Base-by-base conservation (phyloP, 2,113 vertebrate genomes). In the Ophiodon elongatus region DNA sequence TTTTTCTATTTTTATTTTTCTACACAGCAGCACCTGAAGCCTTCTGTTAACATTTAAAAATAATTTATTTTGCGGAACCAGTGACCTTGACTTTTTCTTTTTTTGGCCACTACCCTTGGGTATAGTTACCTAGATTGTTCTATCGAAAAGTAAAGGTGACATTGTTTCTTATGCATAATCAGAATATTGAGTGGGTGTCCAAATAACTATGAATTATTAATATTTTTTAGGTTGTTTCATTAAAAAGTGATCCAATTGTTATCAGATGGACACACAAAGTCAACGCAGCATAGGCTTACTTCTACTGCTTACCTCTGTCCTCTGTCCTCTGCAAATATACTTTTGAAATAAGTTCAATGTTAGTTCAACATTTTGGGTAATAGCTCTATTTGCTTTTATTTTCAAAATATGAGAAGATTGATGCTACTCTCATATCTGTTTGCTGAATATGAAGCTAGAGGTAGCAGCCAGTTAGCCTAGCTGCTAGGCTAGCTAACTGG, bases 41-140 rank as follows among this genome's bases (percentile, higher is more conserved):
- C 33, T 35, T 37, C 23, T 31, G 50, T 54, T 56, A 52, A 76
- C 23, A 71, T 68, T 86, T 86, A n/a, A 64, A 71, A 74, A 75
- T 27, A 17, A 82, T 76, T 85, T 75, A n/a, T n/a, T 9, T 76
- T 72, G 23, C 8, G 1, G 19, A 27, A 64, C 19, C 29, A 52
- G 39, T 56, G 64, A 74, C 73, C 71, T 60, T 62, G 33, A 66
- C 25, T 8, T 37, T 73, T 70, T 35, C 5, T 21, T 29, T 57
- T 45, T 54, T 25, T 71, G 41, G 15, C 13, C 23, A 59, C 79
- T 85, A 79, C 19, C 41, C 59, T 31, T 43, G 29, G n/a, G 54
- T 56, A 76, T 15, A 66, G 27, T 35, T 54, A 27, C 8, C 13
- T 7, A 21, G 14, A 64, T n/a, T 45, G 41, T 64, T 62, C 23